phyloP scores from a whole-genome alignment of 1,140 invertebrate species.

The Brachionus rotundiformis region DNA sequence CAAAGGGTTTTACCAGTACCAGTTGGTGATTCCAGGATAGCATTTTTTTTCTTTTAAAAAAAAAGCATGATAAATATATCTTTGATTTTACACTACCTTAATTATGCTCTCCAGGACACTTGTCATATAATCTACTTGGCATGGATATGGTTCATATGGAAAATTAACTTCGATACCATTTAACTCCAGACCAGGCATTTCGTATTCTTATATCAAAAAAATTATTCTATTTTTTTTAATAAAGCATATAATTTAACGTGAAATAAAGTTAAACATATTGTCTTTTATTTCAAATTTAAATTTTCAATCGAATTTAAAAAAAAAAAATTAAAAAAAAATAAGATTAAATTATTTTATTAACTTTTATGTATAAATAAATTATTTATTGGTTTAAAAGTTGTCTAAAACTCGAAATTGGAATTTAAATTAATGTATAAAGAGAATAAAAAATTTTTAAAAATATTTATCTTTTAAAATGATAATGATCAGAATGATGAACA shows the following conservation, averaged over 20 bases:
- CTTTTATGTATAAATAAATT: not conserved
- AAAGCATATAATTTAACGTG: too few species aligned
- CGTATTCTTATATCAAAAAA: not conserved
- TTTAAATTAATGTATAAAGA: not conserved
- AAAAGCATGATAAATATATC: not conserved
- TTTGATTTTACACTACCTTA: slow-evolving; percentile 67
- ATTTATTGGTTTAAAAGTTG: not conserved
- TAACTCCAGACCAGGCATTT: slow-evolving; percentile 66
- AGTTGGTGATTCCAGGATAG: slow-evolving; percentile 81
- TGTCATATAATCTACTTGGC: slow-evolving; percentile 87
- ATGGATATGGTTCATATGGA: slow-evolving; percentile 89
- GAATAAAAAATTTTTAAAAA: not conserved
- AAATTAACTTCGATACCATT: slow-evolving; percentile 79
- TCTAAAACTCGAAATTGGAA: not conserved
- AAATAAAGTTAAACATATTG: not conserved
- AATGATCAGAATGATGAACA: not conserved
- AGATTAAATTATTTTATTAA: not conserved
- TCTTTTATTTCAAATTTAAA: too few species aligned
- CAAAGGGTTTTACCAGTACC: slow-evolving; percentile 83
- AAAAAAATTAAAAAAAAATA: not conserved
- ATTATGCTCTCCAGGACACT: slow-evolving; percentile 86
- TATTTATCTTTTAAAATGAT: slow-evolving; percentile 36
- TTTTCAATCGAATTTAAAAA: too few species aligned
- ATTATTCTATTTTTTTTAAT: not conserved
- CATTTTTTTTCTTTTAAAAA: slow-evolving; percentile 68